These are phyloP conservation scores for Girardia tigrina DNA, from an alignment of 2,888 invertebrate genomes.

Conservation along the genomic window DNA sequence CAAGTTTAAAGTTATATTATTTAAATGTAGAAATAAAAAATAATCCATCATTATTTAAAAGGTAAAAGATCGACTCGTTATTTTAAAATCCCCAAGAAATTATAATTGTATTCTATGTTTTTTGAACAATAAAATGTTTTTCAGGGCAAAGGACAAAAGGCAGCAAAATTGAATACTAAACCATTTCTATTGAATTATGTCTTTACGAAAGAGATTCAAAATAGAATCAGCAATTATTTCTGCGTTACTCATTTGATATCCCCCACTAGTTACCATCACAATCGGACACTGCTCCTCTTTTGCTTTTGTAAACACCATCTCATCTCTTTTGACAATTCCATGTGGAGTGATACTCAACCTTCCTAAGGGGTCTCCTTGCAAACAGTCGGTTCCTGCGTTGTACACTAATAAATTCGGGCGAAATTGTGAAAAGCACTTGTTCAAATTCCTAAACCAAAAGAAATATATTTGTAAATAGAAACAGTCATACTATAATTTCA, in stretches of 20 bases:
- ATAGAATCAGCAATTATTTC: slow-evolving; percentile 71
- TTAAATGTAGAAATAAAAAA: no score
- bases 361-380: slow-evolving; percentile 67
- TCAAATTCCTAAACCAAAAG: slow-evolving; percentile 57
- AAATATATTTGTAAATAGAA: no score
- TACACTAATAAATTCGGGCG: slow-evolving; percentile 68
- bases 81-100: no score
- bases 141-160: no score
- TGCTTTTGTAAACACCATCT: slow-evolving; percentile 65
- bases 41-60: no score
- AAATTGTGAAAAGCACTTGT: slow-evolving; percentile 59
- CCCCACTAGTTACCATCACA: slow-evolving; percentile 74
- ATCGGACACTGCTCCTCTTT: slow-evolving; percentile 59
- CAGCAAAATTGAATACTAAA: no score
- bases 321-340: slow-evolving; percentile 72
- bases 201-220: slow-evolving; percentile 56
- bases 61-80: no score
- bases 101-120: no score
- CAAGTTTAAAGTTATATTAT: no score
- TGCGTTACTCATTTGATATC: slow-evolving; percentile 66
- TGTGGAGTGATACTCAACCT: slow-evolving; percentile 60
- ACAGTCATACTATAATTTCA: no score
- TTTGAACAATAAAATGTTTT: no score
- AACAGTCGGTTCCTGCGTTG: slow-evolving; percentile 77
- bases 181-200: slow-evolving; percentile 41